Evolutionary conservation across 2,888 invertebrate species (phyloP).

Genomic region (Cantharis lateralis): DNA sequence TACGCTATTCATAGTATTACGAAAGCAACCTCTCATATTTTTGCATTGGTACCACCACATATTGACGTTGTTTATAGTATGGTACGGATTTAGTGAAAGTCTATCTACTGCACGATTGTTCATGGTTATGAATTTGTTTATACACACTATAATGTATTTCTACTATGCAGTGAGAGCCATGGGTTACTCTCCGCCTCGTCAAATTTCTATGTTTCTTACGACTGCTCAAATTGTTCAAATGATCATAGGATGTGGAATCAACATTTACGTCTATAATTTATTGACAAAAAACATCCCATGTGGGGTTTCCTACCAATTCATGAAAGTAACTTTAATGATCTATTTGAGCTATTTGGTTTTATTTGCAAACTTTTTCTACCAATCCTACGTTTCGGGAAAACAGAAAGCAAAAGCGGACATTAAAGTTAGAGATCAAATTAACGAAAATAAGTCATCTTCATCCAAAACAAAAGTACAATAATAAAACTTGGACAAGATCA

Average conservation of each 20-base stretch:
- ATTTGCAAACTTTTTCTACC: slow-evolving; percentile 92
- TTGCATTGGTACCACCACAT: slow-evolving; percentile 98
- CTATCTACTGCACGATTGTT: slow-evolving; percentile 92
- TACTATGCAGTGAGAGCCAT: slow-evolving; percentile 88
- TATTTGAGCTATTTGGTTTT: slow-evolving; percentile 92
- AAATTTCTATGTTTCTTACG: slow-evolving; percentile 90
- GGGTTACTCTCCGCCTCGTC: slow-evolving; percentile 81
- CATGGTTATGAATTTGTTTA: slow-evolving; percentile 92
- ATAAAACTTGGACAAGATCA: too few species aligned
- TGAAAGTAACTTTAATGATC: slow-evolving; percentile 89
- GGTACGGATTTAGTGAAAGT: slow-evolving; percentile 91
- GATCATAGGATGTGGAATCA: slow-evolving; percentile 91
- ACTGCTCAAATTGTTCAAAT: slow-evolving; percentile 89
- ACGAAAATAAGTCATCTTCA: too few species aligned
- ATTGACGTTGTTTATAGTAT: slow-evolving; percentile 90
- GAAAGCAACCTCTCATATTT: slow-evolving; percentile 93
- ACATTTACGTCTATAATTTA: slow-evolving; percentile 85
- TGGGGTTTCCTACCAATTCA: slow-evolving; percentile 82
- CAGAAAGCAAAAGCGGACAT: slow-evolving; percentile 26
- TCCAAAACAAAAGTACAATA: too few species aligned
- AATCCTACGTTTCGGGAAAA: slow-evolving; percentile 74
- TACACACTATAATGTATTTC: slow-evolving; percentile 89
- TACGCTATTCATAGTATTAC: slow-evolving; percentile 90
- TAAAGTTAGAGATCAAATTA: too few species aligned
- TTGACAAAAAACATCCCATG: slow-evolving; percentile 75